Percentiles rank a stretch among this genome's conserved stretches.
Evolutionary conservation across 2,888 invertebrate genomes (phyloP).

Genomic region (Ophion costatus): DNA sequence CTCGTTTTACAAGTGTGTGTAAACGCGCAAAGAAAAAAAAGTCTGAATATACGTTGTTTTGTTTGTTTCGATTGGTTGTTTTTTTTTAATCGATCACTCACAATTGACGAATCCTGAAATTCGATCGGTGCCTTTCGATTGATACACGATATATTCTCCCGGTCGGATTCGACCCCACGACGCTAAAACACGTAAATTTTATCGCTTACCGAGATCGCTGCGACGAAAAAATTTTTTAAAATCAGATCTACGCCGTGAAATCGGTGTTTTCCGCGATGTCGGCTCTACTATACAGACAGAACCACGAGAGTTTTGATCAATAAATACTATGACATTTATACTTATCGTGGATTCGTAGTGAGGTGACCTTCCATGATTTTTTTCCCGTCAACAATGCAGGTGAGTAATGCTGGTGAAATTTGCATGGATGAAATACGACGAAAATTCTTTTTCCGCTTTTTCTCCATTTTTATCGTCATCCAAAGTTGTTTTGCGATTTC

Average conservation of each 20-base stretch:
- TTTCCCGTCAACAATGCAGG: neutral
- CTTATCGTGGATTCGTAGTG: conserved; percentile 28
- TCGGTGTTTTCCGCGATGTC: conserved; percentile 43
- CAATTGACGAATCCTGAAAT: conserved; percentile 21
- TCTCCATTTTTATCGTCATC: too few relatives aligned
- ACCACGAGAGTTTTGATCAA: conserved; percentile 40
- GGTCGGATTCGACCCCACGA: neutral
- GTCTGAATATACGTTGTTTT: conserved; percentile 14
- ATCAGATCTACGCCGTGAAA: conserved; percentile 9
- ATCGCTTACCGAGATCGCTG: conserved; percentile 11
- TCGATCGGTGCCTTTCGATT: conserved; percentile 41
- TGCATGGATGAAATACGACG: too few relatives aligned
- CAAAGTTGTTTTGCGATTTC: too few relatives aligned
- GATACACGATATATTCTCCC: conserved; percentile 31
- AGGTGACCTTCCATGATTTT: neutral
- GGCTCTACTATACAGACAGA: conserved; percentile 46
- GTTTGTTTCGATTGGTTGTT: neutral
- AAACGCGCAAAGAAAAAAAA: conserved; percentile 19
- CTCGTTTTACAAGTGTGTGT: neutral
- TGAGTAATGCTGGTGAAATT: neutral
- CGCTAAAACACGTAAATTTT: conserved; percentile 16
- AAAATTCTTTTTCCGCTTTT: too few relatives aligned
- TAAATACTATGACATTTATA: conserved; percentile 53
- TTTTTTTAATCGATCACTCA: conserved; percentile 11
- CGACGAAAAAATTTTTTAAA: neutral